Evolutionary conservation across 2,797 vertebrate species (phyloP), one percentile per base, ranked within the genome.

Genomic region (Muscicapa striata): DNA sequence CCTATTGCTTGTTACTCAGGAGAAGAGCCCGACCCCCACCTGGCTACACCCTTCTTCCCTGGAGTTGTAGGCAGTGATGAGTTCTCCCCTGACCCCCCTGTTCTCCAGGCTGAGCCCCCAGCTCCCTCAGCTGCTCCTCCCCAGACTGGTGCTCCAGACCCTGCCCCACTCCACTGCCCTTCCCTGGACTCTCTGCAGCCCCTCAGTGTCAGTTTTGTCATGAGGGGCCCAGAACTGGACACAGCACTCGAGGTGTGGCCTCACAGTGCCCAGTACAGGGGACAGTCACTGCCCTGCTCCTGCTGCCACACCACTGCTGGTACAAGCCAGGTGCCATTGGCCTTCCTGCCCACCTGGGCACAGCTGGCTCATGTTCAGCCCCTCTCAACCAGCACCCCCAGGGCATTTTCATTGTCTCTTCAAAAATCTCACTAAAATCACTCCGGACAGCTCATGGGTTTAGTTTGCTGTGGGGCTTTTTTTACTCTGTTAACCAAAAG

Each of bases 351-450:
- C 64, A 13, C n/a, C n/a, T 32, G 72, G 21, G 22, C 73, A 52
- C 79, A 40, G 2, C 15, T 72, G 48, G 45, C 22, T 54, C 26
- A 1, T 7, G 22, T 6, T 45, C 72, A 30, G 29, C 24, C 5
- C 2, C 32, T 41, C 12, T 2, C 0, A 5, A 5, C 1, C 29
- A 77, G 10, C 15, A 17, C 5, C 10, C 11, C 27, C 5, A n/a
- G 22, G 59, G 17, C 2, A 6, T 54, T 72, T 54, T 32, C 2
- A 0, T 5, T 2, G 11, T 52, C 6, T 74, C 14, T 72, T n/a
- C 69, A 73, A 77, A 82, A 61, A 30, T 52, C 27, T 57, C 36
- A 27, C 29, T 45, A 52, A 78, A 66, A 61, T 61, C 59, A 59
- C 22, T 82, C 14, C 38, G 51, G 45, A 26, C 4, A 32, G 14